Conservation (phyloP, 2,797 vertebrate species). For the Pantherophis vulpinus region DNA sequence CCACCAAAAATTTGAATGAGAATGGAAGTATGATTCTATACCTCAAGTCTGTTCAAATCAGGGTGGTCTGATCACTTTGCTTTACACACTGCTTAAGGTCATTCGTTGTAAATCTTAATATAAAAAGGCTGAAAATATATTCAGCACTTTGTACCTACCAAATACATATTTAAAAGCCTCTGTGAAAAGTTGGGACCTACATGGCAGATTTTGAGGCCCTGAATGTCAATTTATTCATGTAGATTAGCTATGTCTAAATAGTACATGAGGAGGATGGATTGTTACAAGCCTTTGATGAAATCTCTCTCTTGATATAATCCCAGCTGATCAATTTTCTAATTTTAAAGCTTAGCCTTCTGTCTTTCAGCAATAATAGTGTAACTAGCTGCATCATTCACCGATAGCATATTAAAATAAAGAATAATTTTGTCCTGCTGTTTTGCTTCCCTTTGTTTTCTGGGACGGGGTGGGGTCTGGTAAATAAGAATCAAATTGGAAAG, state of each 20-base stretch:
- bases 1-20: slow-evolving; percentile 77
- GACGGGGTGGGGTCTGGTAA: slow-evolving; percentile 33
- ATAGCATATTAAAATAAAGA: slow-evolving; percentile 44
- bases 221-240: slow-evolving; percentile 77
- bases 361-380: slow-evolving; percentile 57
- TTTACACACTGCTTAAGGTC: slow-evolving; percentile 83
- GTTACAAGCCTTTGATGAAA: slow-evolving; percentile 70
- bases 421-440: slow-evolving; percentile 45
- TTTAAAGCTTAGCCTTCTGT: slow-evolving; percentile 62
- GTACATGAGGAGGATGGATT: slow-evolving; percentile 67
- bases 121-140: slow-evolving; percentile 84
- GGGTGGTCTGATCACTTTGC: slow-evolving; percentile 85
- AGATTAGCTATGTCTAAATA: slow-evolving; percentile 77
- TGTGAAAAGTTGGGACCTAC: slow-evolving; percentile 80
- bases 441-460: slow-evolving; percentile 39
- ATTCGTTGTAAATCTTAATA: slow-evolving; percentile 81
- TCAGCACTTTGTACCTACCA: slow-evolving; percentile 82
- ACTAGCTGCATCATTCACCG: slow-evolving; percentile 49
- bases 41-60: slow-evolving; percentile 77
- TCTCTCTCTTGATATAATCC: slow-evolving; percentile 67
- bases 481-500: slow-evolving; percentile 53
- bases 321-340: slow-evolving; percentile 72
- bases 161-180: slow-evolving; percentile 80
- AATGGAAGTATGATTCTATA: slow-evolving; percentile 80
- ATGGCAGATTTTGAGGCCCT: slow-evolving; percentile 79